phyloP scores from a whole-genome alignment of 1,140 invertebrate species.

The Mactra quadrangularis region DNA sequence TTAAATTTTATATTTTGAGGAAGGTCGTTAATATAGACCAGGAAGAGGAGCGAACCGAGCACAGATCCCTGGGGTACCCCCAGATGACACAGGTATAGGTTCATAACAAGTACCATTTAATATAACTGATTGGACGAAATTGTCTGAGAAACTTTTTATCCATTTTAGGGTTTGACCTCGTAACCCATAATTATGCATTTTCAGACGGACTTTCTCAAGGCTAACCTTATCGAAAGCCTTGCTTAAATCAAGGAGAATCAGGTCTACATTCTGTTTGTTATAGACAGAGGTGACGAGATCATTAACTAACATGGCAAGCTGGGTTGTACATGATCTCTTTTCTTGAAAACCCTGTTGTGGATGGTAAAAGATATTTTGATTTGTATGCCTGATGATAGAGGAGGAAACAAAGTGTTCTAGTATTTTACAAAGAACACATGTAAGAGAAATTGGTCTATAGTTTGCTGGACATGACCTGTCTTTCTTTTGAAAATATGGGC shows the following conservation, averaged over 20 bases:
- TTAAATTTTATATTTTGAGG: neutral
- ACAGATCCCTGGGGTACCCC: conserved; percentile 49
- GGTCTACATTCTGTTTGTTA: conserved; percentile 17
- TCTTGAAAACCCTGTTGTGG: conserved; percentile 4
- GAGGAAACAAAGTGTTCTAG: conserved; percentile 23
- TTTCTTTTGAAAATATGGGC: neutral
- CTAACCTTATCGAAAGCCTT: conserved; percentile 29
- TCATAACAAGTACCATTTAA: conserved; percentile 1
- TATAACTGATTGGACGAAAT: neutral
- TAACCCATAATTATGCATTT: conserved; percentile 4
- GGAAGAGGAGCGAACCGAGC: conserved; percentile 51
- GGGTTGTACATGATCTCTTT: conserved; percentile 28
- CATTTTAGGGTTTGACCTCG: neutral
- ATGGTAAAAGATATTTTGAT: neutral
- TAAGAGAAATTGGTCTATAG: conserved; percentile 8
- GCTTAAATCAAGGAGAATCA: conserved; percentile 4
- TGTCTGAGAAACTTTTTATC: neutral
- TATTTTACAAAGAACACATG: conserved; percentile 2
- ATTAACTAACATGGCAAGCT: conserved; percentile 26
- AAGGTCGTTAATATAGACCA: conserved; percentile 55
- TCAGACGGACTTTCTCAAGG: neutral
- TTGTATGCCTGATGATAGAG: neutral
- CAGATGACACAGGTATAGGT: neutral
- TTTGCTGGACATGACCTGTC: conserved; percentile 5
- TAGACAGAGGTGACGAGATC: neutral